Percentiles rank a stretch among this genome's conserved stretches.
These are phyloP conservation scores for Cnemophilus loriae DNA, from an alignment of 2,113 vertebrate genomes.

Conservation along the genomic window DNA sequence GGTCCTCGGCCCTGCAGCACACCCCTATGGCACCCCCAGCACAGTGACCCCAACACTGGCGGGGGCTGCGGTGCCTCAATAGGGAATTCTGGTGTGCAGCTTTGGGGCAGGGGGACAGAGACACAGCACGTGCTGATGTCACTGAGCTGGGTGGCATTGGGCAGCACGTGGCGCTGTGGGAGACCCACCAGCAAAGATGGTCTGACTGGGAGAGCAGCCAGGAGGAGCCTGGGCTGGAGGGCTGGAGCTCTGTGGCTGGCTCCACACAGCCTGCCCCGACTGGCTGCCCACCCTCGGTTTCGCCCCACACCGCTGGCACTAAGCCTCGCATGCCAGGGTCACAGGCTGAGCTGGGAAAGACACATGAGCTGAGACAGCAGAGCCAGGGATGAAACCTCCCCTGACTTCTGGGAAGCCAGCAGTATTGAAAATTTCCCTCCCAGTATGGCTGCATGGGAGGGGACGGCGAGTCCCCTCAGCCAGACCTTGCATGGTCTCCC, in stretches of 20 bases:
- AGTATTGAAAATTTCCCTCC: not conserved
- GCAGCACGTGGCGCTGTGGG: not conserved
- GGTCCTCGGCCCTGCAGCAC: not conserved
- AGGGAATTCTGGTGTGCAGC: not conserved
- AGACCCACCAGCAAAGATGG: not conserved
- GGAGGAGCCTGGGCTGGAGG: no score
- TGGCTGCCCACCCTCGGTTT: not conserved
- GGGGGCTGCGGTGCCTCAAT: not conserved
- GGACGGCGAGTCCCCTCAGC: not conserved
- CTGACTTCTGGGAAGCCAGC: not conserved
- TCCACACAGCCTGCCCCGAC: not conserved
- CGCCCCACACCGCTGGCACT: rapidly evolving
- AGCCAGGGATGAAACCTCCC: not conserved
- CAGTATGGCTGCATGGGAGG: not conserved
- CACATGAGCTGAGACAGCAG: not conserved
- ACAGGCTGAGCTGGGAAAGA: not conserved
- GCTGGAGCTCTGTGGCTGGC: not conserved
- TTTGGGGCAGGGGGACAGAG: not conserved
- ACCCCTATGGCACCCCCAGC: not conserved
- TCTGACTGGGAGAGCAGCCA: not conserved
- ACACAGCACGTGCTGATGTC: not conserved
- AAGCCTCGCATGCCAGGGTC: not conserved
- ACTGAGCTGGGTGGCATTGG: not conserved
- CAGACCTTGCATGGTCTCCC: rapidly evolving
- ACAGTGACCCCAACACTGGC: not conserved